These are phyloP conservation scores for Sesia bembeciformis DNA, from an alignment of 2,888 invertebrate species.

Conservation along the genomic window DNA sequence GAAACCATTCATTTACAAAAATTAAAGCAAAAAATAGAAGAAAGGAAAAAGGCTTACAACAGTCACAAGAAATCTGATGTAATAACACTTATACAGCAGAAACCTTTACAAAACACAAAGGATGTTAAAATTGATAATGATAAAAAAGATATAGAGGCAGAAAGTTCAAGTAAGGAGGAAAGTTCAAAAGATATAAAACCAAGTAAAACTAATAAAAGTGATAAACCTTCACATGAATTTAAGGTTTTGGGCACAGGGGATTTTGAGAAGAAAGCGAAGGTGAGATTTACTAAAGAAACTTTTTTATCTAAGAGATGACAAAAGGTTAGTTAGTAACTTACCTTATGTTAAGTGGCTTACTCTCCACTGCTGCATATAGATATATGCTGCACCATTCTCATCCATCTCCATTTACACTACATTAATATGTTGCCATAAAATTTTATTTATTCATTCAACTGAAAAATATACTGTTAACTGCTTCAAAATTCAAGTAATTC, in stretches of 20 bases:
- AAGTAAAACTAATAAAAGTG: constrained; percentile 13
- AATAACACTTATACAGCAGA: constrained; percentile 14
- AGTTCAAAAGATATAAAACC: constrained; percentile 4
- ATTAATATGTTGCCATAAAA: no score
- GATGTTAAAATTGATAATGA: constrained; percentile 14
- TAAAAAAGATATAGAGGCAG: constrained; percentile 18
- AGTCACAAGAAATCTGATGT: constrained; percentile 28
- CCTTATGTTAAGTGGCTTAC: no score
- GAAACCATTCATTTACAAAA: constrained; percentile 74
- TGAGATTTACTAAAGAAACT: constrained; percentile 14
- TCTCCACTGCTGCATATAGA: no score
- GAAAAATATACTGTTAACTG: no score
- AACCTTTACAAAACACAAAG: background rate
- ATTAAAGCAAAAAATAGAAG: constrained; percentile 76
- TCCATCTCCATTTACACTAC: no score
- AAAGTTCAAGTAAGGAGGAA: background rate
- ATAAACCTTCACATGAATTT: constrained; percentile 54
- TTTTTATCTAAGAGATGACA: no score
- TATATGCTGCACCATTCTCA: no score
- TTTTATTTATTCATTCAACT: no score
- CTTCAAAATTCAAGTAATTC: no score
- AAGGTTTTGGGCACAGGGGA: constrained; percentile 80
- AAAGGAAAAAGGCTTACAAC: constrained; percentile 51
- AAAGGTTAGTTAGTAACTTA: no score
- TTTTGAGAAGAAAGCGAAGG: constrained; percentile 72